Percentiles rank a stretch among this genome's conserved stretches.
Evolutionary conservation across 2,888 invertebrate species (phyloP).

Genomic region (Siphonodentalium dalli): DNA sequence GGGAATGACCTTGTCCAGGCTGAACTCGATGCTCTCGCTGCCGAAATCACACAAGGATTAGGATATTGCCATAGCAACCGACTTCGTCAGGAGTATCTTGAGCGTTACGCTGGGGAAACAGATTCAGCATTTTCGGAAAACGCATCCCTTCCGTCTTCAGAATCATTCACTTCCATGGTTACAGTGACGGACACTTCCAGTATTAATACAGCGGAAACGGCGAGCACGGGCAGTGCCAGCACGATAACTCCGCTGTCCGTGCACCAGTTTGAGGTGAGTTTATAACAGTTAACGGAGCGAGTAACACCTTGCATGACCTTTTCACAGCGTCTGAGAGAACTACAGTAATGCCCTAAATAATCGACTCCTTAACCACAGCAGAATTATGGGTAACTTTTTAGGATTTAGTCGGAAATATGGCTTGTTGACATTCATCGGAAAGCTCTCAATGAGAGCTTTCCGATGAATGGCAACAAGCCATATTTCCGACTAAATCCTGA

Average conservation of each 20-base stretch:
- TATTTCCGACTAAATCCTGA: too few species aligned
- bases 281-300: too few species aligned
- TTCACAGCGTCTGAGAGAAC: too few species aligned
- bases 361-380: too few species aligned
- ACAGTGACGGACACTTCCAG: slow-evolving; percentile 52
- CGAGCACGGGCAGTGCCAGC: slow-evolving; percentile 40
- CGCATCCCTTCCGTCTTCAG: slow-evolving; percentile 89
- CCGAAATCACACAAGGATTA: slow-evolving; percentile 51
- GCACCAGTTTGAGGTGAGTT: slow-evolving; percentile 39
- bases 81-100: slow-evolving; percentile 32
- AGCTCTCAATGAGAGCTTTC: too few species aligned
- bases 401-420: too few species aligned
- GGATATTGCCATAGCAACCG: slow-evolving; percentile 38
- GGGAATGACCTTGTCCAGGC: slow-evolving; percentile 47
- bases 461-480: too few species aligned
- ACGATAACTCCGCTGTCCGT: slow-evolving; percentile 40
- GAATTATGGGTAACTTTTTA: too few species aligned
- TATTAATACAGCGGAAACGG: slow-evolving; percentile 43
- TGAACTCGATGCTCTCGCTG: slow-evolving; percentile 52
- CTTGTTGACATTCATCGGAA: too few species aligned
- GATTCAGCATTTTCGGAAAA: slow-evolving; percentile 99
- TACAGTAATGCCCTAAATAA: too few species aligned
- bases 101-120: slow-evolving; percentile 88
- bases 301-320: too few species aligned
- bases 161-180: slow-evolving; percentile 83